Evolutionary conservation across 64 coral and sea anemone species (phyloP).

Genomic region (Platygyra sinensis): DNA sequence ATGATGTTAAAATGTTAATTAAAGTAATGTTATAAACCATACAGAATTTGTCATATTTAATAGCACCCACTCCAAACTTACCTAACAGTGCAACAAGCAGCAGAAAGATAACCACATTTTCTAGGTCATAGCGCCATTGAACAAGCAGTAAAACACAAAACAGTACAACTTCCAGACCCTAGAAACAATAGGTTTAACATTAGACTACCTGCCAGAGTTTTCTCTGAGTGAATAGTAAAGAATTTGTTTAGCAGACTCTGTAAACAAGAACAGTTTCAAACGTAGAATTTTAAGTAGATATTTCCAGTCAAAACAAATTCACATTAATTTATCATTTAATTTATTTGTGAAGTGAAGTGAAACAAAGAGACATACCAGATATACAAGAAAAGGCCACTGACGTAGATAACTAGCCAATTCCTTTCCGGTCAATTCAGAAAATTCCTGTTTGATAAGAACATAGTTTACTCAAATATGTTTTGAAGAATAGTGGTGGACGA

Average conservation of each 20-base stretch:
- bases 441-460: conserved; percentile 39
- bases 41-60: no score
- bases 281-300: no score
- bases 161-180: conserved; percentile 76
- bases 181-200: neutral
- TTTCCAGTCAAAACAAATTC: no score
- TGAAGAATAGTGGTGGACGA: neutral
- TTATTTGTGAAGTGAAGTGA: neutral
- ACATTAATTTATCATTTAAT: no score
- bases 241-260: neutral
- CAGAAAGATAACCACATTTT: conserved; percentile 96
- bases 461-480: neutral
- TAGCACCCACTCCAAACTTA: conserved; percentile 2
- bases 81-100: conserved; percentile 92
- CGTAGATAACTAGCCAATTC: conserved; percentile 73
- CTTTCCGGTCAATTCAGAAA: conserved; percentile 62
- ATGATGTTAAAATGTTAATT: no score
- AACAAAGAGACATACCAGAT: conserved; percentile 63
- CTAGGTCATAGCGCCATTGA: conserved; percentile 83
- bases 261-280: neutral
- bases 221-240: no score
- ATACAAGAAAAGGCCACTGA: conserved; percentile 82
- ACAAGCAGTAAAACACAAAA: conserved; percentile 81
- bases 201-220: no score
- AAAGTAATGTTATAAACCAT: no score